Evolutionary conservation across 2,888 invertebrate species (phyloP), one percentile per base, ranked within the genome.

Genomic region (Leucozona laternaria): DNA sequence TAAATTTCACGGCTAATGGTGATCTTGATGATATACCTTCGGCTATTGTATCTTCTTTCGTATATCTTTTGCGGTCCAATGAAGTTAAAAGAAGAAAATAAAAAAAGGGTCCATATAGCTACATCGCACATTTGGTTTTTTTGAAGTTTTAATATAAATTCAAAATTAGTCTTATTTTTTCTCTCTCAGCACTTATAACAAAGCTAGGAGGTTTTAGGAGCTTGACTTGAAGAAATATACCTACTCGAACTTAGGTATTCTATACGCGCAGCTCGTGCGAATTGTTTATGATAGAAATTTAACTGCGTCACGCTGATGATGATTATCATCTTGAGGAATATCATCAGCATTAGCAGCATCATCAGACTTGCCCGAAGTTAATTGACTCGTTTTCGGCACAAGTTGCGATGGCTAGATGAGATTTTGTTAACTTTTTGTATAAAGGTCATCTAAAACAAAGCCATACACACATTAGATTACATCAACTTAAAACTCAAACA

Each of bases 1-100:
- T 80, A 77, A 80, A 80, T 76, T 80, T 80, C 72, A 85, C 20
- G 66, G 64, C 43, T 76, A 71, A 75, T 84, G 50, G 43, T 70
- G n/a, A 75, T 58, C 53, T 64, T 58, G 83, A 76, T 79, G 71
- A 76, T 66, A 76, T 66, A 76, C n/a, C 13, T 53, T 84, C 37
- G 34, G 62, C 71, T 84, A 72, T 64, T 70, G 76, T 76, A 79
- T 84, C 79, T 57, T 50, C 57, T 64, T 84, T 79, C 20, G 25
- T 75, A 37, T 25, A 25, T 68, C 22, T 68, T 68, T 68, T 68
- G 70, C 72, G 62, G 70, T 57, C 28, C 25, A 55, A 57, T 76
- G 45, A 58, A 66, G 4, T 37, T 45, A 64, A n/a, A n/a, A 43
- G 43, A 58, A 17, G 22, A 77, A 31, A 64, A 53, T 22, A 58